Conservation (phyloP, 2,113 vertebrate genomes). For the Ochotona curzoniae region DNA sequence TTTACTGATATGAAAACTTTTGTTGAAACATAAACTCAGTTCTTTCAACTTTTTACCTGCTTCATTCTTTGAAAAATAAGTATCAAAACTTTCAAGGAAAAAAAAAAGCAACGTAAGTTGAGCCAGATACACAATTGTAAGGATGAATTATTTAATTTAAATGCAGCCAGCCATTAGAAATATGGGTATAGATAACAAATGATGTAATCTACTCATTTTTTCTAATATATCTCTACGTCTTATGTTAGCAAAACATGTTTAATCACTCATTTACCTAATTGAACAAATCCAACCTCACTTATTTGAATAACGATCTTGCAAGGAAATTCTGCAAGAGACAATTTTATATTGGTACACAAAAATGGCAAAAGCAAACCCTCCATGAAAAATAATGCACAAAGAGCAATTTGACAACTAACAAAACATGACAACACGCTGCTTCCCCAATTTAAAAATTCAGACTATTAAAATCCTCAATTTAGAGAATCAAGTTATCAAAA, state of each 20-base stretch:
- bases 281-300: conserved; percentile 11
- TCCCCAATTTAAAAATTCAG: background rate
- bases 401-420: background rate
- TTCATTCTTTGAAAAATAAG: background rate
- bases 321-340: background rate
- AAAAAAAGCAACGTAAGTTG: background rate
- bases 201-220: background rate
- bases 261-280: conserved; percentile 60
- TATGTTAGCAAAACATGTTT: background rate
- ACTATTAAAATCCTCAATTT: background rate
- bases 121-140: background rate
- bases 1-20: conserved; percentile 37
- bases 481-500: background rate
- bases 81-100: background rate
- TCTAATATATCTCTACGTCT: background rate
- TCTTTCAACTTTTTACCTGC: conserved; percentile 17
- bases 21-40: background rate
- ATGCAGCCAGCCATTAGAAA: conserved; percentile 1
- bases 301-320: conserved; percentile 51
- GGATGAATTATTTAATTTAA: conserved; percentile 58
- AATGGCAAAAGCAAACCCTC: background rate
- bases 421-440: background rate
- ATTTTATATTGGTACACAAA: background rate
- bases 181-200: background rate
- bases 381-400: background rate